Evolutionary conservation across 1,140 invertebrate genomes (phyloP).

Genomic region (Pseudomyrmex sp.): DNA sequence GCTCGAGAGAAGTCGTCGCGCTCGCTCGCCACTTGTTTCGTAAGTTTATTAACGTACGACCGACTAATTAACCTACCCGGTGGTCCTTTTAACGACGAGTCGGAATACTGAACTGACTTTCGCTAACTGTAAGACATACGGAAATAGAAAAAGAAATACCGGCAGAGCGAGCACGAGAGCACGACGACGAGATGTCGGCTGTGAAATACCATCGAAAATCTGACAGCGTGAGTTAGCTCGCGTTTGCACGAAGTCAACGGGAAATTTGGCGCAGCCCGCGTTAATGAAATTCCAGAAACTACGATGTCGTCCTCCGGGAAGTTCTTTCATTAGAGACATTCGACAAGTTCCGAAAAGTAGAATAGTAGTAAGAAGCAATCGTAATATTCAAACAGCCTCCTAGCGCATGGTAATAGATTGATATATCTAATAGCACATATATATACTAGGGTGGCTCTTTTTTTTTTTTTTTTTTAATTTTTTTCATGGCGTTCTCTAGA

Average conservation of each 20-base stretch:
- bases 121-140: not conserved
- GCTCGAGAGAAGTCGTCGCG: slow-evolving; percentile 21
- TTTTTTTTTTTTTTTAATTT: too few species aligned
- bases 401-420: not conserved
- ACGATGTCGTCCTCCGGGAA: slow-evolving; percentile 28
- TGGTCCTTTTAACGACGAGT: slow-evolving; percentile 16
- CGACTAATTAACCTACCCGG: slow-evolving; percentile 58
- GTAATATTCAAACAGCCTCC: slow-evolving; percentile 41
- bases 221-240: slow-evolving; percentile 21
- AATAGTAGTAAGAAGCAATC: slow-evolving; percentile 34
- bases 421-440: too few species aligned
- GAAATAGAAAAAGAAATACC: slow-evolving; percentile 1
- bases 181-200: not conserved
- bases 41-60: slow-evolving; percentile 63
- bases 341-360: slow-evolving; percentile 38
- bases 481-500: too few species aligned
- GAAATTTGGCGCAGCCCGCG: slow-evolving; percentile 43
- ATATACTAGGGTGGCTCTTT: too few species aligned
- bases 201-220: slow-evolving; percentile 43
- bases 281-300: slow-evolving; percentile 66
- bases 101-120: not conserved
- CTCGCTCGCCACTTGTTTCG: slow-evolving; percentile 44
- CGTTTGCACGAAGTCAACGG: slow-evolving; percentile 46
- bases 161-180: not conserved
- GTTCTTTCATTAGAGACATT: slow-evolving; percentile 64